Evolutionary conservation across 2,113 vertebrate species (phyloP).

Genomic region (Lynx canadensis): DNA sequence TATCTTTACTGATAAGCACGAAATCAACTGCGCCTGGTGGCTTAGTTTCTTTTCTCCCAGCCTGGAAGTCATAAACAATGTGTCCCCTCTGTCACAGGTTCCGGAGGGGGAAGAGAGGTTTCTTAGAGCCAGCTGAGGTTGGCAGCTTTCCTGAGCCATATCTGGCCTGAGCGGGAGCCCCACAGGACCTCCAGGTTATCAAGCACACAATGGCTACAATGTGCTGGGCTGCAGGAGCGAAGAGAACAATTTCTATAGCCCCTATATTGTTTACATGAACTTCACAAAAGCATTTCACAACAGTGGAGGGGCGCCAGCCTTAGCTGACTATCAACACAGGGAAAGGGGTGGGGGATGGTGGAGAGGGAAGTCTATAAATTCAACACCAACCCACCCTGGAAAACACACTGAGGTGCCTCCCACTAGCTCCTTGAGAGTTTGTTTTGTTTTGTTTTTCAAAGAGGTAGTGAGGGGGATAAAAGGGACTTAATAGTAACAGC

Average conservation of each 20-base stretch:
- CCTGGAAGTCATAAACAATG: slow-evolving; percentile 42
- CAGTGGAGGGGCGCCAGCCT: neutral
- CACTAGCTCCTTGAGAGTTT: neutral
- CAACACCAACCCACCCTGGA: neutral
- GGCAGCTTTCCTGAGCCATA: slow-evolving; percentile 18
- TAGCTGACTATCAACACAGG: neutral
- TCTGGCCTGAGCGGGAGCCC: neutral
- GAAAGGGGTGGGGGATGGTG: neutral
- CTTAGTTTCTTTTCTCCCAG: slow-evolving; percentile 17
- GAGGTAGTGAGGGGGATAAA: neutral
- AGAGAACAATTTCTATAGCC: neutral
- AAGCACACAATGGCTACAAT: neutral
- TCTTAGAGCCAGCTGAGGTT: slow-evolving; percentile 6
- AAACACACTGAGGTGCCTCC: neutral
- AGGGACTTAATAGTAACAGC: neutral
- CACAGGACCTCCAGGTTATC: neutral
- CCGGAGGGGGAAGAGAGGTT: neutral
- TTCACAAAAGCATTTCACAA: slow-evolving; percentile 44
- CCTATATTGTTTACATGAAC: slow-evolving; percentile 27
- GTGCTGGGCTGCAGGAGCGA: neutral
- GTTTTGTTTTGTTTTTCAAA: neutral
- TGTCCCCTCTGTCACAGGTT: neutral
- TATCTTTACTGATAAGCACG: slow-evolving; percentile 62
- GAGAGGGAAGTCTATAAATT: neutral
- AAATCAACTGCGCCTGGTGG: neutral